phyloP scores from a whole-genome alignment of 1,140 invertebrate species.

The Phocides pigmalion region DNA sequence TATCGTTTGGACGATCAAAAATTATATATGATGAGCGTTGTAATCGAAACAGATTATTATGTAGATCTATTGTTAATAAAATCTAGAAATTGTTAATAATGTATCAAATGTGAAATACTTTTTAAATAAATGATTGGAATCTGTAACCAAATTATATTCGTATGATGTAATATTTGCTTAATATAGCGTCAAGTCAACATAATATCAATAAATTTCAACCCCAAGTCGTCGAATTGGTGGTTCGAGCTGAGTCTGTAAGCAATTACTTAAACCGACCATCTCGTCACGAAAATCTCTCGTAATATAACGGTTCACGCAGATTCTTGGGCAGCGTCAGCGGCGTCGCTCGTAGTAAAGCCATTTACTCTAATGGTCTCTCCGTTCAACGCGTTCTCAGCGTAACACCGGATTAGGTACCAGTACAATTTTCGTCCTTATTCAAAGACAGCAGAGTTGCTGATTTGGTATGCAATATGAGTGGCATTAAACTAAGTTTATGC shows the following conservation, averaged over 20 bases:
- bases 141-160: too few relatives aligned
- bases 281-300: constrained; percentile 66
- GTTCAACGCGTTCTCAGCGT: constrained; percentile 46
- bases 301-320: constrained; percentile 62
- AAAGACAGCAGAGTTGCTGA: constrained; percentile 17
- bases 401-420: constrained; percentile 22
- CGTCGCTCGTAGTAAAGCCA: constrained; percentile 60
- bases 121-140: too few relatives aligned
- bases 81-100: background rate
- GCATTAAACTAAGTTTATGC: constrained; percentile 39
- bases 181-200: background rate
- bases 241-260: constrained; percentile 43
- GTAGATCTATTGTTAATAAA: background rate
- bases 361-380: constrained; percentile 69
- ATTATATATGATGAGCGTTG: too few relatives aligned
- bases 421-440: constrained; percentile 37
- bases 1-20: too few relatives aligned
- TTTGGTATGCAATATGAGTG: constrained; percentile 24
- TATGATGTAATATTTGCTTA: background rate
- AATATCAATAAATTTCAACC: constrained; percentile 11
- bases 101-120: background rate
- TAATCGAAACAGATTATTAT: background rate
- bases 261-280: constrained; percentile 59
- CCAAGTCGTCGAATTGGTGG: constrained; percentile 40
- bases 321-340: constrained; percentile 61